phyloP scores from a whole-genome alignment of 1,140 invertebrate species.

The Diuraphis noxia region DNA sequence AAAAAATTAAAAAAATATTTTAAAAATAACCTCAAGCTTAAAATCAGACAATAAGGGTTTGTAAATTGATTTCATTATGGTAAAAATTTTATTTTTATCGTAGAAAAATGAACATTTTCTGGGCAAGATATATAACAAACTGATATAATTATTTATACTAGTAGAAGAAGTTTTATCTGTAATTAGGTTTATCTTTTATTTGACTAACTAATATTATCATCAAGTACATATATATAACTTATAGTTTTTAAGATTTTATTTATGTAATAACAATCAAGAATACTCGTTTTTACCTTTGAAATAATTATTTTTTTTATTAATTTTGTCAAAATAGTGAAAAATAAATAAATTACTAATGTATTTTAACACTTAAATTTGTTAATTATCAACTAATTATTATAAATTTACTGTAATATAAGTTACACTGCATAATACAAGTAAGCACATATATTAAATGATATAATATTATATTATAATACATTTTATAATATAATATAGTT shows the following conservation, averaged over 20 bases:
- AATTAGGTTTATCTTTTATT: conserved; percentile 40
- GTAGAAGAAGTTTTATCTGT: conserved; percentile 22
- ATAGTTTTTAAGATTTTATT: background rate
- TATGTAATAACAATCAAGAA: background rate
- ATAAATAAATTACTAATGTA: background rate
- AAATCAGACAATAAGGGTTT: conserved; percentile 27
- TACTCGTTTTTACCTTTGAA: background rate
- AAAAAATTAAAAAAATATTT: background rate
- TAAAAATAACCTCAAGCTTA: conserved; percentile 30
- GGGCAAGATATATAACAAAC: background rate
- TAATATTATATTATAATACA: too few species aligned
- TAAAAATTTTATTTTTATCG: background rate
- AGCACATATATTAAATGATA: background rate
- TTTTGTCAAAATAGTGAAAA: background rate
- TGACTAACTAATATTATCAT: background rate
- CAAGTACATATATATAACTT: background rate
- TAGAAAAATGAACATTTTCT: background rate
- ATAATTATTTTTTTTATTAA: background rate
- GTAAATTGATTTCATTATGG: conserved; percentile 28
- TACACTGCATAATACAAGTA: background rate
- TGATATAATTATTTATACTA: conserved; percentile 7
- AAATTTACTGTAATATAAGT: background rate
- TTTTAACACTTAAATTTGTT: background rate
- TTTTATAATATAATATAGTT: background rate
- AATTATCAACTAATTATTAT: background rate